These are phyloP conservation scores for Phainopepla nitens DNA, from an alignment of 2,113 vertebrate species.

Conservation along the genomic window DNA sequence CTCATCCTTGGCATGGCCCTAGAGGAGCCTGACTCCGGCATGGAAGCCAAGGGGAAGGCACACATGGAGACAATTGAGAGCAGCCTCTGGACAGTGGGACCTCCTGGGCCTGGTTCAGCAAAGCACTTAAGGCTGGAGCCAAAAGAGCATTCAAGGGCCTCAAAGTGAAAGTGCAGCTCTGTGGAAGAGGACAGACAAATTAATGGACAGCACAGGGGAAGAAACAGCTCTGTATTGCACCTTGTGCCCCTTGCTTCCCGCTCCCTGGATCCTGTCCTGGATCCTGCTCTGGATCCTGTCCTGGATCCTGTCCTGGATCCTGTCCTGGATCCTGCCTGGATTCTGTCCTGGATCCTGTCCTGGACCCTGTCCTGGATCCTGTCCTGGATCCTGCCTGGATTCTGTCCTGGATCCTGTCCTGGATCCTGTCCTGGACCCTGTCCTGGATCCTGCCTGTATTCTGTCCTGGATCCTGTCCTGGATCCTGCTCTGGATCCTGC, in stretches of 20 bases:
- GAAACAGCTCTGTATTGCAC: neutral
- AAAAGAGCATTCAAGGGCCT: neutral
- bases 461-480: too few species aligned
- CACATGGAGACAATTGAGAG: neutral
- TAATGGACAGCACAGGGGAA: neutral
- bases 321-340: too few species aligned
- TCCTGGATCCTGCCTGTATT: too few species aligned
- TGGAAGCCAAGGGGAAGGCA: neutral
- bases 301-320: too few species aligned
- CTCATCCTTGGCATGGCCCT: neutral
- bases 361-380: too few species aligned
- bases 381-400: too few species aligned
- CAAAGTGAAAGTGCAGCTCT: neutral
- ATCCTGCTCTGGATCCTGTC: neutral
- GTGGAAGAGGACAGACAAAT: neutral
- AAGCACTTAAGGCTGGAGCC: neutral
- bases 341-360: too few species aligned
- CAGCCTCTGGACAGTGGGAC: neutral
- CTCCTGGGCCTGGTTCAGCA: constrained; percentile 8
- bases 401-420: too few species aligned
- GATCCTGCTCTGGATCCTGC: too few species aligned
- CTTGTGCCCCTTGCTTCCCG: accelerated
- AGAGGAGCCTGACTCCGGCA: neutral
- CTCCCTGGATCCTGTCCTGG: too few species aligned
- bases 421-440: too few species aligned